Evolutionary conservation across 2,888 invertebrate species (phyloP).

Genomic region (Gortyna flavago): DNA sequence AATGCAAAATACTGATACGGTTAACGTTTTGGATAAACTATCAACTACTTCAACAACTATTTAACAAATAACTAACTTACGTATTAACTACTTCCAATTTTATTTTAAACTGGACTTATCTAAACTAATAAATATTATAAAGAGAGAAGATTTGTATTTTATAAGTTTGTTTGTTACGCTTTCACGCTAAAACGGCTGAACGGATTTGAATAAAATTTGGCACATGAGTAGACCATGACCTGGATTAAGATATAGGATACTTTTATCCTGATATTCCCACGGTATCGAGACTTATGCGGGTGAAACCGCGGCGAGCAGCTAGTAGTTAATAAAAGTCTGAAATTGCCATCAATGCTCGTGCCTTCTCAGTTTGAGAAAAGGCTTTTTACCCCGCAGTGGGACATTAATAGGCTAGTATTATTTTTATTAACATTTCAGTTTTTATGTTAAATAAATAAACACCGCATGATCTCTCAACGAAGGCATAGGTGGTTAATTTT

Average conservation of each 20-base stretch:
- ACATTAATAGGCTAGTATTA: not conserved
- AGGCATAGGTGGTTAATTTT: constrained; percentile 62
- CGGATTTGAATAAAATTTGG: not conserved
- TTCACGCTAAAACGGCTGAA: not conserved
- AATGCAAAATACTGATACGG: constrained; percentile 30
- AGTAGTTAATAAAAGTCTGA: not conserved
- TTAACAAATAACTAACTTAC: too few species aligned
- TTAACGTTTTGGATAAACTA: constrained; percentile 8
- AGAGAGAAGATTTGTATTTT: not conserved
- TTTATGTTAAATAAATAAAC: constrained; percentile 32
- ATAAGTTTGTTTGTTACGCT: not conserved
- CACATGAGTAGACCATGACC: not conserved
- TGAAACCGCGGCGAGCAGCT: not conserved
- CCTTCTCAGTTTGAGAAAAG: not conserved
- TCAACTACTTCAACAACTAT: too few species aligned
- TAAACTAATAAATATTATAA: not conserved
- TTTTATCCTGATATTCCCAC: not conserved
- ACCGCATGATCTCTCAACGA: constrained; percentile 57
- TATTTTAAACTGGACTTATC: not conserved
- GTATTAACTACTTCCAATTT: too few species aligned
- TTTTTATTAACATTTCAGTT: constrained; percentile 3
- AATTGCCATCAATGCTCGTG: not conserved
- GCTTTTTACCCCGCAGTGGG: not conserved
- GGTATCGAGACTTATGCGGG: too few species aligned
- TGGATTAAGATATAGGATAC: not conserved